phyloP scores from a whole-genome alignment of 2,888 invertebrate genomes.

The Arrhopalites spinosus region DNA sequence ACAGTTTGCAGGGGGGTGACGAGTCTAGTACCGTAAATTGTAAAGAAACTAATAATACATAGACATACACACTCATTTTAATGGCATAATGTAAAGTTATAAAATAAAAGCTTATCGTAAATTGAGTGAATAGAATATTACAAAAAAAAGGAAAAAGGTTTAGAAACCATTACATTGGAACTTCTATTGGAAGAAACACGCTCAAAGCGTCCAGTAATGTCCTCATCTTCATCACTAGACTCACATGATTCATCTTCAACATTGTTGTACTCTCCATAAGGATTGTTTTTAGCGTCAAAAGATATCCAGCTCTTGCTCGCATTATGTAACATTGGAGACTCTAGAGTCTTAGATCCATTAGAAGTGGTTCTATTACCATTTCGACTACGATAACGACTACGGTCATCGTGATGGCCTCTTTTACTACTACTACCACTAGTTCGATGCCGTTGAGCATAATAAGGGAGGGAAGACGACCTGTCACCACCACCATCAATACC shows the following conservation, averaged over 20 bases:
- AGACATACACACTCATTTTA: too few relatives aligned
- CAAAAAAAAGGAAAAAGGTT: background rate
- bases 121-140: slow-evolving; percentile 7
- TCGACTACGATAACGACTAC: slow-evolving; percentile 15
- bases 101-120: background rate
- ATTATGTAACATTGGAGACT: slow-evolving; percentile 63
- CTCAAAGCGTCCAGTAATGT: slow-evolving; percentile 66
- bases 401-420: slow-evolving; percentile 26
- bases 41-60: too few relatives aligned
- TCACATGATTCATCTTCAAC: slow-evolving; percentile 56
- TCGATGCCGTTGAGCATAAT: slow-evolving; percentile 7
- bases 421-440: slow-evolving; percentile 21
- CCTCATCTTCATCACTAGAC: slow-evolving; percentile 59
- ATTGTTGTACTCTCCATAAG: slow-evolving; percentile 51
- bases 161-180: slow-evolving; percentile 26
- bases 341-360: slow-evolving; percentile 58
- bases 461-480: slow-evolving; percentile 9
- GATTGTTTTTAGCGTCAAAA: slow-evolving; percentile 36
- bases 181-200: slow-evolving; percentile 59
- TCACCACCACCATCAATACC: background rate
- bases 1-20: background rate
- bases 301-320: slow-evolving; percentile 48
- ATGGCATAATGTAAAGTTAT: background rate
- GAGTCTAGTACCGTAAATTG: background rate
- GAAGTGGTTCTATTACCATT: slow-evolving; percentile 12